Base-by-base conservation (phyloP, 1,140 invertebrate genomes). In the Solenopsis fugax region DNA sequence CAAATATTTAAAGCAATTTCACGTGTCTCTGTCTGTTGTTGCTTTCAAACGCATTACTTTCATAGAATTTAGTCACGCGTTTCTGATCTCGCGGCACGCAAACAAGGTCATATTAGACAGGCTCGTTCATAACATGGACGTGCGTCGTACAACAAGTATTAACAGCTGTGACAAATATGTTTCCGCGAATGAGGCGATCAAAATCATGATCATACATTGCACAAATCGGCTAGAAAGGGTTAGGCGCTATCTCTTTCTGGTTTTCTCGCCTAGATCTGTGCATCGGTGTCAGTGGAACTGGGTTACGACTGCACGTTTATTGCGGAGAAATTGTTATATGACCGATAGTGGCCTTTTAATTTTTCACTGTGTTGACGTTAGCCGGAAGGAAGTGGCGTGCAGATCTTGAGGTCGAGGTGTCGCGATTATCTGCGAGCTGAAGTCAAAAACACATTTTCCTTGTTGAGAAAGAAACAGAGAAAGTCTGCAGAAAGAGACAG, bases 281-380 rank as follows among this genome's bases (percentile, higher is more conserved):
- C 78, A 60, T 75, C 69, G 41, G 56, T 84, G 80, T 75, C 80
- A 84, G 41, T 84, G 56, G 54, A 84, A 84, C 69, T 73, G 45
- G 80, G 69, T 84, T 84, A 84, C 67, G 45, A 60, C 18, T 58
- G 9, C 54, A 73, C 37, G 24, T 84, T 82, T 72, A 34, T 80
- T 52, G n/a, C 13, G 18, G 21, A 34, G 7, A 67, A 80, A 67
- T 16, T 21, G 29, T 52, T 52, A 2, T n/a, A 37, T 4, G 50
- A 18, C 18, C 18, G 54, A 24, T 41, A 48, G 64, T 9, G 21
- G 21, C 21, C n/a, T 67, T 65, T 12, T 12, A 48, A 48, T 2
- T 69, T 69, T 50, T 50, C 41, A 29, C 18, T 7, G 24, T 29
- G 12, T 12, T 60, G 12, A 24, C n/a, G 48, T 5, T 18, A 18